Conservation (phyloP, 2,888 invertebrate species). For the Psylliodes chrysocephalus region DNA sequence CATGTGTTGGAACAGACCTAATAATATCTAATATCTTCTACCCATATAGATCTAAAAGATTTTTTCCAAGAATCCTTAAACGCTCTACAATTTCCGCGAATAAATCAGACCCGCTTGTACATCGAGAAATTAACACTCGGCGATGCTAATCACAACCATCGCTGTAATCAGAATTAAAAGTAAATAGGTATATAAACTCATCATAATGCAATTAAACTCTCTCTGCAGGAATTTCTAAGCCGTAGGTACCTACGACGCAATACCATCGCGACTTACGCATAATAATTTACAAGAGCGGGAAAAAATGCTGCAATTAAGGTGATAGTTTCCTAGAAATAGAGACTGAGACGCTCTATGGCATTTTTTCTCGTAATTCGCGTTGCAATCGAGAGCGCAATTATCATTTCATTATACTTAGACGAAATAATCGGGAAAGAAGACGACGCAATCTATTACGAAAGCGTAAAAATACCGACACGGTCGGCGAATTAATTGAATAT, state of each 20-base stretch:
- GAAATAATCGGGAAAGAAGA: conserved; percentile 32
- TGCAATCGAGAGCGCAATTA: conserved; percentile 41
- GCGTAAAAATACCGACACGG: conserved; percentile 23
- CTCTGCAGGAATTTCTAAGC: conserved; percentile 40
- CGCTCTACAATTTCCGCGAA: background rate
- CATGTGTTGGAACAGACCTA: too few relatives aligned
- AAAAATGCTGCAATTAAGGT: conserved; percentile 12
- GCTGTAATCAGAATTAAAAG: conserved; percentile 23
- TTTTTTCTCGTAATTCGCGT: conserved; percentile 46
- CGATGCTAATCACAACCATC: too few relatives aligned
- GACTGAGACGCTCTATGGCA: conserved; percentile 26
- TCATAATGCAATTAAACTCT: conserved; percentile 42
- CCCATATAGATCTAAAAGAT: too few relatives aligned
- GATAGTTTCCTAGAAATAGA: conserved; percentile 25
- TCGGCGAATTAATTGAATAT: conserved; percentile 26
- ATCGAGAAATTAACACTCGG: conserved; percentile 18
- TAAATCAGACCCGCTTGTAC: conserved; percentile 5
- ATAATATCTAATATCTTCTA: too few relatives aligned
- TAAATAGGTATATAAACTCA: conserved; percentile 27
- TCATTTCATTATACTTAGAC: conserved; percentile 52
- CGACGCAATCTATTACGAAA: conserved; percentile 26
- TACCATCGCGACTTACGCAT: conserved; percentile 14
- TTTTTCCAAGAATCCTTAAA: too few relatives aligned
- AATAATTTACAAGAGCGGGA: background rate
- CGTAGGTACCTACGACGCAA: conserved; percentile 32